These are phyloP conservation scores for Ictalurus punctatus DNA, from an alignment of 2,113 vertebrate genomes.

Conservation along the genomic window DNA sequence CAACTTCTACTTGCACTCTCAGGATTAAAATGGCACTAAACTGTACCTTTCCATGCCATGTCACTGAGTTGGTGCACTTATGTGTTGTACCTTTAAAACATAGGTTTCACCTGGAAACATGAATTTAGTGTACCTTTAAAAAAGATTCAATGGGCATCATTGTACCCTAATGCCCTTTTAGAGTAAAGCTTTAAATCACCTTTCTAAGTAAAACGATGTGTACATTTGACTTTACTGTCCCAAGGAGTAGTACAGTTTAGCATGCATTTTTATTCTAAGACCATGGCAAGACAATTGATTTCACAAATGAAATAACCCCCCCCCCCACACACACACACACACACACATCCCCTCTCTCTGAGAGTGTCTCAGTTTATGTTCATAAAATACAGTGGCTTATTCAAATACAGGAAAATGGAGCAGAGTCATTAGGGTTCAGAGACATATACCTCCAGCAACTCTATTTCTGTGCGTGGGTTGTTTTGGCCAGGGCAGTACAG, in stretches of 20 bases:
- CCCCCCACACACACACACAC: no score
- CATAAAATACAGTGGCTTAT: constrained; percentile 71
- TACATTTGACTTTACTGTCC: not conserved
- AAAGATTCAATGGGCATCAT: not conserved
- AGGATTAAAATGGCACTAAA: not conserved
- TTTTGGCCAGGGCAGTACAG: constrained; percentile 40
- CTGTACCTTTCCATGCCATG: not conserved
- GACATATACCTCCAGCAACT: constrained; percentile 49
- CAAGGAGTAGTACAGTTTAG: not conserved
- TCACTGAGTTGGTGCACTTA: not conserved
- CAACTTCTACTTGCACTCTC: constrained; percentile 61
- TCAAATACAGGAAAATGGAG: constrained; percentile 70
- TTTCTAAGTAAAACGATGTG: not conserved
- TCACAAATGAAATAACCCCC: no score
- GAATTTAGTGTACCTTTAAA: not conserved
- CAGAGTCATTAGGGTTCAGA: constrained; percentile 52
- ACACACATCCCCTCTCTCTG: no score
- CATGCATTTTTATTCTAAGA: not conserved
- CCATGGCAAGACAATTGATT: no score
- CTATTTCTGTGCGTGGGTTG: constrained; percentile 8
- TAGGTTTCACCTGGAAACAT: not conserved
- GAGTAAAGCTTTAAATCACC: not conserved
- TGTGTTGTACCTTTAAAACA: not conserved
- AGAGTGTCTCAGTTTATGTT: constrained; percentile 37
- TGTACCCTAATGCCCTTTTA: not conserved